These are phyloP conservation scores for Enteromius trimaculatus DNA, from an alignment of 2,797 vertebrate species.

Conservation along the genomic window DNA sequence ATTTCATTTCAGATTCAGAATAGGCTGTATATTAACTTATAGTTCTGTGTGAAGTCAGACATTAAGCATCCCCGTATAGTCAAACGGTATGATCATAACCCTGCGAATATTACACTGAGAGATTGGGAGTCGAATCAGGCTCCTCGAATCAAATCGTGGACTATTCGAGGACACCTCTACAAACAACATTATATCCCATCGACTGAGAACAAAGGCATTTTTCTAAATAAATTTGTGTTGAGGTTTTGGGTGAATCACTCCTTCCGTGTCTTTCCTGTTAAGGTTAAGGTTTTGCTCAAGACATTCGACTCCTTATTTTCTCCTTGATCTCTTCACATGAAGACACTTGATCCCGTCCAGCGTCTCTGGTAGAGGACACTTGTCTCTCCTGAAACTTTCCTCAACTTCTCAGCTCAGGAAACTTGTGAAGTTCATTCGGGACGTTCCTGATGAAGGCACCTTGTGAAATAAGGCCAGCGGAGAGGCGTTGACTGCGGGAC, in stretches of 20 bases:
- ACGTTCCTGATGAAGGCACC: conserved; percentile 60
- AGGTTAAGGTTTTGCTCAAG: not conserved
- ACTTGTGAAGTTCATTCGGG: conserved; percentile 65
- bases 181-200: not conserved
- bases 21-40: no score
- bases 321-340: no score
- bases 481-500: conserved; percentile 43
- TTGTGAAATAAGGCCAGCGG: conserved; percentile 71
- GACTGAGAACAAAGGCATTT: not conserved
- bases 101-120: no score
- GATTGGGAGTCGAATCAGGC: no score
- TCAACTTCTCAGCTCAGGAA: conserved; percentile 33
- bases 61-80: no score
- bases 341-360: not conserved
- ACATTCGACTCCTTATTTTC: not conserved
- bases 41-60: no score
- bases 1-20: no score
- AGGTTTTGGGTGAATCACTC: not conserved
- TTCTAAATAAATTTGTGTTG: not conserved
- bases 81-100: no score
- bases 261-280: not conserved
- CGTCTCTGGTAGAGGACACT: conserved; percentile 41
- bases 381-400: conserved; percentile 58
- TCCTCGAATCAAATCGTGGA: no score
- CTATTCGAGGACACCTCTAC: no score